Conservation (phyloP, 2,888 invertebrate genomes). For the Leptopilina syphax region DNA sequence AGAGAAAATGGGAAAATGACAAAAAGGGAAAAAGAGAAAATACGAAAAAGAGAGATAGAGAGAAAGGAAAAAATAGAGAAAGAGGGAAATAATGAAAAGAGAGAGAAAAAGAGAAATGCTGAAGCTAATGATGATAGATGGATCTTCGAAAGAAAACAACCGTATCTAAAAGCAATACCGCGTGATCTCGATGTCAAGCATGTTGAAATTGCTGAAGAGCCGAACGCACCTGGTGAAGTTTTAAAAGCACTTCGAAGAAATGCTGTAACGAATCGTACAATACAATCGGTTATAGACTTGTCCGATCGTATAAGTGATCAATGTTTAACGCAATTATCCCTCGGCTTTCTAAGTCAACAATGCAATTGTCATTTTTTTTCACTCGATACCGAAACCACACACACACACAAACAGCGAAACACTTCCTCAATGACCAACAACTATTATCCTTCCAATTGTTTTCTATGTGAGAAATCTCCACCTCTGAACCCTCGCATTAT, state of each 20-base stretch:
- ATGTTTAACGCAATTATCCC: slow-evolving; percentile 32
- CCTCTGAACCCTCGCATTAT: not conserved
- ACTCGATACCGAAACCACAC: not conserved
- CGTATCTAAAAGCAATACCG: slow-evolving; percentile 44
- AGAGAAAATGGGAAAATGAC: not conserved
- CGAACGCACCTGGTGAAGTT: slow-evolving; percentile 26
- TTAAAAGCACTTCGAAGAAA: slow-evolving; percentile 31
- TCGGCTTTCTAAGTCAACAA: slow-evolving; percentile 38
- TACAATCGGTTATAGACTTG: slow-evolving; percentile 36
- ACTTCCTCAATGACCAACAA: slow-evolving; percentile 15
- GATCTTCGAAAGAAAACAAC: slow-evolving; percentile 43
- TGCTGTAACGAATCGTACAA: slow-evolving; percentile 38
- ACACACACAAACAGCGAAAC: not conserved
- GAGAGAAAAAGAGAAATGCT: slow-evolving; percentile 27
- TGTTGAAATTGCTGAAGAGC: slow-evolving; percentile 32
- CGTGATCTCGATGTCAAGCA: slow-evolving; percentile 46
- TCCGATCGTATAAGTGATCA: slow-evolving; percentile 37
- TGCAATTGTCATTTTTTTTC: not conserved
- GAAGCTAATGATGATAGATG: slow-evolving; percentile 54
- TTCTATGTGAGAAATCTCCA: not conserved
- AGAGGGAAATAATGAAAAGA: not conserved
- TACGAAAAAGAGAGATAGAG: too few relatives aligned
- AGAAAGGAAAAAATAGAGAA: too few relatives aligned
- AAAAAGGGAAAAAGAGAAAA: too few relatives aligned
- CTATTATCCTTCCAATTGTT: slow-evolving; percentile 33